phyloP scores from a whole-genome alignment of 2,113 vertebrate species.

The Tragelaphus scriptus region DNA sequence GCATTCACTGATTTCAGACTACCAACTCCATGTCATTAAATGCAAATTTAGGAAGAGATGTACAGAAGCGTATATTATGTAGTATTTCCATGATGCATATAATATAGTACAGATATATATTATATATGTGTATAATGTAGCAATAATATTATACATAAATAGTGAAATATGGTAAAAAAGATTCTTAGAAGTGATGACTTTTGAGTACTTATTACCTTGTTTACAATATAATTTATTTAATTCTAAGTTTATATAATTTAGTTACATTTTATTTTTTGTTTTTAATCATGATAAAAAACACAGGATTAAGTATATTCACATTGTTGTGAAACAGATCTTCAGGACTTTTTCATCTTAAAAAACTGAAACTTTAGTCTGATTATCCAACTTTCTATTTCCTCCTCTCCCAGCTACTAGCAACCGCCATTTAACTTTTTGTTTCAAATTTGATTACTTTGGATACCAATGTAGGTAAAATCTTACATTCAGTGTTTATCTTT shows the following conservation, averaged over 20 bases:
- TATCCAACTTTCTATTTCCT: neutral
- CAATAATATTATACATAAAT: neutral
- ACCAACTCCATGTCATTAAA: neutral
- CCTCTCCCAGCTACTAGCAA: neutral
- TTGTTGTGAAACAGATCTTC: neutral
- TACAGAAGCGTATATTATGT: neutral
- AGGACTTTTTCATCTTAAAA: neutral
- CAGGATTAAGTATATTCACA: neutral
- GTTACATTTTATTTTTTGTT: neutral
- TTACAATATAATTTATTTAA: neutral
- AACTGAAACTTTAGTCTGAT: neutral
- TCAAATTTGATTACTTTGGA: neutral
- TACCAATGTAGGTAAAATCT: neutral
- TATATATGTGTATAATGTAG: neutral
- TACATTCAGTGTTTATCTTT: neutral
- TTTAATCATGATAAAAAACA: neutral
- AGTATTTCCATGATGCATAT: neutral
- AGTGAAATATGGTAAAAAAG: neutral
- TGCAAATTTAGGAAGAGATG: neutral
- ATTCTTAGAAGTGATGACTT: neutral
- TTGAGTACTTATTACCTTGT: neutral
- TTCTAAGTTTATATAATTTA: neutral
- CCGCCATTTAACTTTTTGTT: neutral
- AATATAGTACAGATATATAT: neutral
- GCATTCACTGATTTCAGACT: neutral